Evolutionary conservation across 2,797 vertebrate genomes (phyloP).

Genomic region (Tokudaia muenninki): DNA sequence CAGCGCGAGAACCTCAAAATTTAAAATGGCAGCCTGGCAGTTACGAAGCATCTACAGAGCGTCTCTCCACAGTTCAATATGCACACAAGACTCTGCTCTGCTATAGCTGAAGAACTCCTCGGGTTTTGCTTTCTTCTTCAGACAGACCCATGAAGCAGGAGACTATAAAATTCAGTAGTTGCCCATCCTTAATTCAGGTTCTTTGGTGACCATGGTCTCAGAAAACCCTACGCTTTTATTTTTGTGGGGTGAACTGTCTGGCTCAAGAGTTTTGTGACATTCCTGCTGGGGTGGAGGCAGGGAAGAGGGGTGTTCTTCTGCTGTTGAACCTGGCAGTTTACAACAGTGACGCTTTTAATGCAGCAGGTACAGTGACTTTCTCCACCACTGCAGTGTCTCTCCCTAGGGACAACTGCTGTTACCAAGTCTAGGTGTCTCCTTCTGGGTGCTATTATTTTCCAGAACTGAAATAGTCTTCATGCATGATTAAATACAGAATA

Average conservation of each 20-base stretch:
- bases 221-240: not conserved
- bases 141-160: conserved; percentile 45
- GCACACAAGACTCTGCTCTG: conserved; percentile 1
- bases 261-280: not conserved
- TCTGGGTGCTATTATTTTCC: conserved; percentile 60
- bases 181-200: not conserved
- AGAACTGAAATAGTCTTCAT: conserved; percentile 47
- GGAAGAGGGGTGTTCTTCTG: not conserved
- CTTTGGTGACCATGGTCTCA: not conserved
- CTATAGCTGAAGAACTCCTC: not conserved
- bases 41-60: not conserved
- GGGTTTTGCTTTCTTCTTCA: conserved; percentile 38
- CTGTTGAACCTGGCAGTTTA: conserved; percentile 19
- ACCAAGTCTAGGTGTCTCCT: conserved; percentile 35
- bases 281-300: not conserved
- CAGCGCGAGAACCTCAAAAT: not conserved
- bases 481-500: conserved; percentile 45
- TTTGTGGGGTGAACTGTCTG: not conserved
- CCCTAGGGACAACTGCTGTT: conserved; percentile 5
- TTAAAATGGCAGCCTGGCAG: conserved; percentile 7
- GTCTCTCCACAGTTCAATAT: not conserved
- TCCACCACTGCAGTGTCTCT: conserved; percentile 13
- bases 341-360: not conserved
- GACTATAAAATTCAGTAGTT: conserved; percentile 55
- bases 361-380: not conserved